Conservation (phyloP, 2,888 invertebrate genomes). For the Eilema griseolum region DNA sequence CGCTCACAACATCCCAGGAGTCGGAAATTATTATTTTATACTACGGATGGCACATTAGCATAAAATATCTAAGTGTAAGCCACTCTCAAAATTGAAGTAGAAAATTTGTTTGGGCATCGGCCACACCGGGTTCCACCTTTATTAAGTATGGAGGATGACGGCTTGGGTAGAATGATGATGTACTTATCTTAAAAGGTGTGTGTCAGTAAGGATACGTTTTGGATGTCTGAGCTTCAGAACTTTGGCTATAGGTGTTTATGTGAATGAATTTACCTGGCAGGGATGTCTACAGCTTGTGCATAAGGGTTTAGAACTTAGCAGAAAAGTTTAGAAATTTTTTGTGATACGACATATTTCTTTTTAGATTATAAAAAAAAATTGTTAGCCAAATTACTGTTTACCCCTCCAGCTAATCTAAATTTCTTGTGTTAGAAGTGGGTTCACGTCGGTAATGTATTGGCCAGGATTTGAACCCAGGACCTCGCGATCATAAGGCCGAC, state of each 20-base stretch:
- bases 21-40: constrained; percentile 74
- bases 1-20: constrained; percentile 50
- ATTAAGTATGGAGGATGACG: constrained; percentile 38
- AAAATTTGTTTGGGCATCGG: constrained; percentile 59
- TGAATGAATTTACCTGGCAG: not conserved
- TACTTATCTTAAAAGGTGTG: constrained; percentile 17
- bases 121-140: constrained; percentile 42
- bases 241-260: not conserved
- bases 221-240: constrained; percentile 7
- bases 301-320: not conserved
- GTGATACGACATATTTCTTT: no score
- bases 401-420: no score
- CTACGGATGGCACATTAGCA: constrained; percentile 69
- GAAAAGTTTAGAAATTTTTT: no score
- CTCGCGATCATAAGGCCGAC: no score
- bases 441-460: no score
- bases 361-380: no score
- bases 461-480: no score
- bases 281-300: no score
- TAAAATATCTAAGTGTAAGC: constrained; percentile 66
- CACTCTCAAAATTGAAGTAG: constrained; percentile 64
- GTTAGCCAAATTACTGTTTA: no score
- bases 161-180: constrained; percentile 25
- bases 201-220: constrained; percentile 19
- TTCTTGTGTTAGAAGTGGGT: no score